These are phyloP conservation scores for Molanna angustata DNA, from an alignment of 2,888 invertebrate species.

Conservation along the genomic window DNA sequence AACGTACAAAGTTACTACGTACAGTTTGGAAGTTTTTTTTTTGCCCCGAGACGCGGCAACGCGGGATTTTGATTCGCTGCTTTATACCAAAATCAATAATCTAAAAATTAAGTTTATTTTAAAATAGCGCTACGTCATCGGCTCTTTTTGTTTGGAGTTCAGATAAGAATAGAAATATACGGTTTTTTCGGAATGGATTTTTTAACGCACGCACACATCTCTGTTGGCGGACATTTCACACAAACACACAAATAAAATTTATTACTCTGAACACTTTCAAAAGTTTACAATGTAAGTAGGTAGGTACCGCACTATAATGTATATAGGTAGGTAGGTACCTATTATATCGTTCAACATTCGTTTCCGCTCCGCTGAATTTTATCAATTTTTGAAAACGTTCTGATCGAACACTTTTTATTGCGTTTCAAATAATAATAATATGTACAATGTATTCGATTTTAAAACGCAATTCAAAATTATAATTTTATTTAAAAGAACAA, in stretches of 20 bases:
- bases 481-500: too few species aligned
- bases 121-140: slow-evolving; percentile 31
- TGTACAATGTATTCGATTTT: too few species aligned
- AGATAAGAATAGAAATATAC: slow-evolving; percentile 19
- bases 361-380: too few species aligned
- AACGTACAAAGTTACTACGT: slow-evolving; percentile 20
- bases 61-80: slow-evolving; percentile 28
- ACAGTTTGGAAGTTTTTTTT: slow-evolving; percentile 27
- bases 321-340: slow-evolving; percentile 1
- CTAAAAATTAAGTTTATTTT: slow-evolving; percentile 32
- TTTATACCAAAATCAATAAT: slow-evolving; percentile 30
- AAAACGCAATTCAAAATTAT: too few species aligned
- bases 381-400: slow-evolving; percentile 9
- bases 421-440: too few species aligned
- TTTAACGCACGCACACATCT: neutral
- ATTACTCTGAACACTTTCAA: neutral
- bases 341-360: too few species aligned
- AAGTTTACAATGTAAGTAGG: neutral
- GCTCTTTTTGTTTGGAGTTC: slow-evolving; percentile 8
- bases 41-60: slow-evolving; percentile 21
- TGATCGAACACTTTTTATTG: too few species aligned
- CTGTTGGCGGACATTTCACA: neutral
- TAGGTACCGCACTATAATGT: neutral
- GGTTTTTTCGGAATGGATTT: slow-evolving; percentile 5
- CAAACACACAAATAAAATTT: neutral